phyloP scores from a whole-genome alignment of 1,140 invertebrate genomes.

The Lethrus apterus region DNA sequence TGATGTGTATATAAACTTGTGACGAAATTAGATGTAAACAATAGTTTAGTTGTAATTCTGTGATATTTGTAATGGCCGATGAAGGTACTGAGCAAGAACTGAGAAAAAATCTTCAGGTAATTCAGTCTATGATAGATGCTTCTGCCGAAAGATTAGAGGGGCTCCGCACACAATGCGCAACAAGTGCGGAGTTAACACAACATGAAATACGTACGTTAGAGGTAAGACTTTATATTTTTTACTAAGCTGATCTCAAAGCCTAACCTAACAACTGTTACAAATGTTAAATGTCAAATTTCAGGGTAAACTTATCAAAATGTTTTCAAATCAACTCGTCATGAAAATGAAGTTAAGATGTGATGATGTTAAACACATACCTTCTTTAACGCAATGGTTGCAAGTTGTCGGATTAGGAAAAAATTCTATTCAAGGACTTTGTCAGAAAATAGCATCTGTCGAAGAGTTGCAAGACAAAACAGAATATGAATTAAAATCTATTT shows the following conservation, averaged over 20 bases:
- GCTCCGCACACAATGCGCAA: slow-evolving; percentile 84
- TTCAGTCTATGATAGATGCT: slow-evolving; percentile 92
- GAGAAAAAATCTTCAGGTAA: slow-evolving; percentile 49
- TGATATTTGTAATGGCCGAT: slow-evolving; percentile 44
- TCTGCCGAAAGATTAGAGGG: slow-evolving; percentile 86
- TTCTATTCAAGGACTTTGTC: slow-evolving; percentile 47
- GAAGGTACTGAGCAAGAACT: slow-evolving; percentile 47
- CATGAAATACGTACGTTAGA: slow-evolving; percentile 91
- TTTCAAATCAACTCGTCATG: slow-evolving; percentile 81
- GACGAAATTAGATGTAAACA: slow-evolving; percentile 27
- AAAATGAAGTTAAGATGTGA: slow-evolving; percentile 63
- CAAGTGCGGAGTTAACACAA: slow-evolving; percentile 85
- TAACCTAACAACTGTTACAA: slow-evolving; percentile 14
- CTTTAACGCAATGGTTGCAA: slow-evolving; percentile 80
- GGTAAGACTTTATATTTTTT: slow-evolving; percentile 59
- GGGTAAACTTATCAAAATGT: slow-evolving; percentile 91
- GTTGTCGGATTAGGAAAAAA: slow-evolving; percentile 64
- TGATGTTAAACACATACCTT: slow-evolving; percentile 60
- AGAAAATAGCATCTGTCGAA: slow-evolving; percentile 63
- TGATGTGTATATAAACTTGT: slow-evolving; percentile 29
- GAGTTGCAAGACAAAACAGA: slow-evolving; percentile 75
- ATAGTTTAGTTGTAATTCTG: slow-evolving; percentile 41
- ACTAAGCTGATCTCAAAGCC: neutral
- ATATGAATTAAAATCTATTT: slow-evolving; percentile 66
- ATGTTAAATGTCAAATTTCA: slow-evolving; percentile 43